A percentile compares a stretch with the other conserved stretches of the same genome.
Evolutionary conservation across 2,113 vertebrate genomes (phyloP).

Genomic region (Sakesphorus luctuosus): DNA sequence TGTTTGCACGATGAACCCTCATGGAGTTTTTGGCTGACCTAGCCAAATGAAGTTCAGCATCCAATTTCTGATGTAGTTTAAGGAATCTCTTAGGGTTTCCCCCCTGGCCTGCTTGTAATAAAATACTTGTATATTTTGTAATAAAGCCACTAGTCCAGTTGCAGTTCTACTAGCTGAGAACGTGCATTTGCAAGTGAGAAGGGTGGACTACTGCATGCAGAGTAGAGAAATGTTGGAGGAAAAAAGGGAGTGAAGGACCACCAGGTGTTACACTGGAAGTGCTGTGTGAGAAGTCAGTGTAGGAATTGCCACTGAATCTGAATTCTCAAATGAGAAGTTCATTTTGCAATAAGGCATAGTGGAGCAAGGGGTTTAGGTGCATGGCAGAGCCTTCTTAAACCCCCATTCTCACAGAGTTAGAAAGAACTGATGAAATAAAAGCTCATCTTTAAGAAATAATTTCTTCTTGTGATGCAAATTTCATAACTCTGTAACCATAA

Average conservation of each 20-base stretch:
- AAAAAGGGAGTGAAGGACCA: neutral
- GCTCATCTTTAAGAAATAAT: neutral
- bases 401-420: neutral
- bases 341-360: neutral
- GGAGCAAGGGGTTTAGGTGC: neutral
- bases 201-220: neutral
- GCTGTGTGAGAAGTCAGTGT: neutral
- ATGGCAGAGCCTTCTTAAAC: neutral
- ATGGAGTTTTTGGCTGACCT: neutral
- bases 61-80: neutral
- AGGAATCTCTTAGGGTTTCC: neutral
- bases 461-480: neutral
- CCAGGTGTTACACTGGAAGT: neutral
- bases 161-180: neutral
- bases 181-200: neutral
- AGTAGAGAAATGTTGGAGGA: neutral
- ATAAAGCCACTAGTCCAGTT: neutral
- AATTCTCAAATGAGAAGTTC: neutral
- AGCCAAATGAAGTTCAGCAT: too few relatives aligned
- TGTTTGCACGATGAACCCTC: neutral
- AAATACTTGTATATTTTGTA: neutral
- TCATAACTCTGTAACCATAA: too few relatives aligned
- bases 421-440: neutral
- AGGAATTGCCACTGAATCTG: neutral
- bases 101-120: neutral